Base-by-base conservation (phyloP, 2,113 vertebrate genomes). In the Chaenogobius annularis region DNA sequence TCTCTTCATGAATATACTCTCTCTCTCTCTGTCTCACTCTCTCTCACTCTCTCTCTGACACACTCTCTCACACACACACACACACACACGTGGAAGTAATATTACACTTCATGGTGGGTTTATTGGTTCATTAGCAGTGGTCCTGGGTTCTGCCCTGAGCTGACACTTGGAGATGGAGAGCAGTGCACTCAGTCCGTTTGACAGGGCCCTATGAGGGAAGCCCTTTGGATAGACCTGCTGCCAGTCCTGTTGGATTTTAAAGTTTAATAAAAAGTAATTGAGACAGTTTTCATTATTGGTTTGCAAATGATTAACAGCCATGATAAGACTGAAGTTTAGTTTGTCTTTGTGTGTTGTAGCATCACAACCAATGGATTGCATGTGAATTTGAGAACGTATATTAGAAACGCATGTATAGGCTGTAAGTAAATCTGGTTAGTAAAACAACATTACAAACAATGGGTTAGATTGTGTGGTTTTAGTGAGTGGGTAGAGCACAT, bases 11-110 rank as follows among this genome's bases (percentile, higher is more conserved):
- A 69, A 23, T 1, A 68, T 43, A 66, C 68, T 74, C 31, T 65
- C 48, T 63, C 44, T 19, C n/a, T n/a, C n/a, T n/a, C n/a, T n/a
- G n/a, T n/a, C n/a, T n/a, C n/a, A n/a, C n/a, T n/a, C n/a, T n/a
- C n/a, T n/a, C n/a, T n/a, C n/a, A n/a, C n/a, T n/a, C n/a, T n/a
- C n/a, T n/a, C n/a, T n/a, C n/a, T n/a, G n/a, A n/a, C n/a, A n/a
- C n/a, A n/a, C n/a, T n/a, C n/a, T n/a, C n/a, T n/a, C n/a, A n/a
- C n/a, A n/a, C n/a, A n/a, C n/a, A n/a, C n/a, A n/a, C 26, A 31
- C 31, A 55, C 59, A 78, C 63, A 52, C 58, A 68, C 26, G 52
- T 74, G 68, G 65, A 81, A 58, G 62, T 77, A 81, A 77, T 43
- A 61, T 2, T 56, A 61, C 54, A 8, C 54, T 76, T 68, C 61